phyloP scores from a whole-genome alignment of 2,113 vertebrate genomes.

The Nibea coibor region DNA sequence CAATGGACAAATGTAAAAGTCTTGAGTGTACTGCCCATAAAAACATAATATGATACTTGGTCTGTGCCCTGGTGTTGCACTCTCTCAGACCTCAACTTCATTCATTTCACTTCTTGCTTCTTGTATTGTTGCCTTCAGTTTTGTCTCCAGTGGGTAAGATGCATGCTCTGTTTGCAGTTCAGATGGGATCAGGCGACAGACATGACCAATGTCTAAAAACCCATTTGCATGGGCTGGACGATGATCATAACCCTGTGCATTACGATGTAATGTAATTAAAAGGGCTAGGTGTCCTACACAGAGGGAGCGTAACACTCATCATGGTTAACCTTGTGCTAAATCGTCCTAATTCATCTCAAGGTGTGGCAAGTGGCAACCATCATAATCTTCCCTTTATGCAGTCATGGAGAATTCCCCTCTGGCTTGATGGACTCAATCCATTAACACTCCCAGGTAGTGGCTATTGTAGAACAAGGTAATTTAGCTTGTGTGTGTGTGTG shows the following conservation, averaged over 20 bases:
- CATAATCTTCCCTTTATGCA: conserved; percentile 26
- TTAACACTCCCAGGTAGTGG: conserved; percentile 46
- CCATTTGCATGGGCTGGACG: too few relatives aligned
- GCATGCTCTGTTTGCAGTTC: too few relatives aligned
- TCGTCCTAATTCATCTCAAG: conserved; percentile 18
- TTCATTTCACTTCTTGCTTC: neutral
- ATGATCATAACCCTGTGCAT: neutral
- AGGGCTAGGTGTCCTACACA: neutral
- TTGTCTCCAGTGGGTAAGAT: neutral
- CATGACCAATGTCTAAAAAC: neutral
- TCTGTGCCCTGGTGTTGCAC: too few relatives aligned
- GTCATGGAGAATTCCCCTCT: conserved; percentile 40
- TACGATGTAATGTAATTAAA: neutral
- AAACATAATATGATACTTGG: too few relatives aligned
- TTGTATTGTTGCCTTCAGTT: neutral
- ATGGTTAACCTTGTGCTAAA: neutral
- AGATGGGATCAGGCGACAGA: neutral
- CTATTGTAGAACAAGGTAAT: conserved; percentile 35
- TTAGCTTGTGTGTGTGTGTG: neutral
- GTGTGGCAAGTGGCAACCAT: conserved; percentile 56
- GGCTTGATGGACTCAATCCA: conserved; percentile 37
- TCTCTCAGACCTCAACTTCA: neutral
- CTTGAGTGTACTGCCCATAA: too few relatives aligned
- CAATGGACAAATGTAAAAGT: too few relatives aligned
- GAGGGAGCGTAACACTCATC: neutral